Evolutionary conservation across 1,140 invertebrate species (phyloP).

Genomic region (Polypedilum pembai): DNA sequence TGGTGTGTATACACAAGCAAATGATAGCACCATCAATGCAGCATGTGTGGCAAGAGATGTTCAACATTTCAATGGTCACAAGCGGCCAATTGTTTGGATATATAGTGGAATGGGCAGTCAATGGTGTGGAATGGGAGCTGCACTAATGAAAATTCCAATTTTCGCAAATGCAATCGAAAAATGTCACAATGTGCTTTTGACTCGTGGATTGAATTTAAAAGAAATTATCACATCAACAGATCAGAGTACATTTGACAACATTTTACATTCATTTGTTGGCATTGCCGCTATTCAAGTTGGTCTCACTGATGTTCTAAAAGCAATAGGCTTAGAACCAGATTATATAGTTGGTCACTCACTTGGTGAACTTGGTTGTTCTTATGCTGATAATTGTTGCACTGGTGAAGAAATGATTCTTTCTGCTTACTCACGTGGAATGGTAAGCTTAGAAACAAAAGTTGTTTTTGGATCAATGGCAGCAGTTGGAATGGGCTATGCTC

Average conservation of each 20-base stretch:
- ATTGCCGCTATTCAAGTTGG: constrained; percentile 88
- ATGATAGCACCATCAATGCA: constrained; percentile 40
- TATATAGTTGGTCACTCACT: constrained; percentile 82
- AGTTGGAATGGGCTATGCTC: constrained; percentile 57
- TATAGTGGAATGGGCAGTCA: constrained; percentile 89
- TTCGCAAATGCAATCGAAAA: constrained; percentile 65
- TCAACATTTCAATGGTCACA: constrained; percentile 53
- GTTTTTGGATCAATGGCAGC: constrained; percentile 78
- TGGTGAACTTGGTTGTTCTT: constrained; percentile 78
- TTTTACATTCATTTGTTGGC: constrained; percentile 81
- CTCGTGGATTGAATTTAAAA: constrained; percentile 69
- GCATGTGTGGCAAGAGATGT: constrained; percentile 45
- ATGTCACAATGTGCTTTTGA: constrained; percentile 62
- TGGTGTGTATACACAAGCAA: constrained; percentile 46
- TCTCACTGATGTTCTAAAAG: constrained; percentile 66
- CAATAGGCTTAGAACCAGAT: constrained; percentile 70
- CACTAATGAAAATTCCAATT: constrained; percentile 54
- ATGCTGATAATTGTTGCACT: constrained; percentile 79
- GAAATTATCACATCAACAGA: constrained; percentile 68
- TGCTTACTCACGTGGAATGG: constrained; percentile 77
- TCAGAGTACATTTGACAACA: constrained; percentile 67
- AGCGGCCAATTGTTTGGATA: constrained; percentile 72
- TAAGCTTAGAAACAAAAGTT: constrained; percentile 71
- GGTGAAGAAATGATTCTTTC: constrained; percentile 74
- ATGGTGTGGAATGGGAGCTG: constrained; percentile 74